Evolutionary conservation across 2,797 vertebrate genomes (phyloP).

Genomic region (Mormyrops boulengeri): DNA sequence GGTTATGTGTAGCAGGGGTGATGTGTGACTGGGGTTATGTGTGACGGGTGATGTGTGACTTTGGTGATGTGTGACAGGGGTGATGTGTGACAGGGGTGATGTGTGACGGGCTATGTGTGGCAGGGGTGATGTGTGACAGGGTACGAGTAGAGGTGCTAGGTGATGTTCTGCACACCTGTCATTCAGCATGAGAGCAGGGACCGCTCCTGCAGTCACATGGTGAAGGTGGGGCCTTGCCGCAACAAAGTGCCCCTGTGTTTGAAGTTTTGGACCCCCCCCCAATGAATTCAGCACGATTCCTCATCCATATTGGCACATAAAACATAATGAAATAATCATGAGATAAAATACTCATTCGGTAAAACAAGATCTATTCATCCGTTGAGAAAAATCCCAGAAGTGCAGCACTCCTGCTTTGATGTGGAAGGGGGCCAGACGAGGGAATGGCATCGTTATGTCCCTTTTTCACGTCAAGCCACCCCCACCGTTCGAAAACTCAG

Average conservation of each 20-base stretch:
- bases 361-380: neutral
- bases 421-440: conserved; percentile 15
- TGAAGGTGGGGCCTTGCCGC: neutral
- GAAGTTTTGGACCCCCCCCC: neutral
- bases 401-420: neutral
- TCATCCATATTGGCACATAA: neutral
- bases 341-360: neutral
- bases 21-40: too few relatives aligned
- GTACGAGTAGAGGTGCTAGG: neutral
- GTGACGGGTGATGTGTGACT: too few relatives aligned
- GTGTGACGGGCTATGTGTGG: neutral
- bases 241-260: neutral
- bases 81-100: too few relatives aligned
- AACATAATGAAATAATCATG: neutral
- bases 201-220: neutral
- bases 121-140: neutral
- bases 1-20: too few relatives aligned
- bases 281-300: neutral
- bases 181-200: neutral
- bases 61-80: too few relatives aligned
- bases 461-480: neutral
- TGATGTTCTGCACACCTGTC: neutral
- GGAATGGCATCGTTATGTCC: conserved; percentile 40
- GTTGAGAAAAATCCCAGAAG: neutral
- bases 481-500: neutral